Base-by-base conservation (phyloP, 2,113 vertebrate genomes). In the Nibea coibor region DNA sequence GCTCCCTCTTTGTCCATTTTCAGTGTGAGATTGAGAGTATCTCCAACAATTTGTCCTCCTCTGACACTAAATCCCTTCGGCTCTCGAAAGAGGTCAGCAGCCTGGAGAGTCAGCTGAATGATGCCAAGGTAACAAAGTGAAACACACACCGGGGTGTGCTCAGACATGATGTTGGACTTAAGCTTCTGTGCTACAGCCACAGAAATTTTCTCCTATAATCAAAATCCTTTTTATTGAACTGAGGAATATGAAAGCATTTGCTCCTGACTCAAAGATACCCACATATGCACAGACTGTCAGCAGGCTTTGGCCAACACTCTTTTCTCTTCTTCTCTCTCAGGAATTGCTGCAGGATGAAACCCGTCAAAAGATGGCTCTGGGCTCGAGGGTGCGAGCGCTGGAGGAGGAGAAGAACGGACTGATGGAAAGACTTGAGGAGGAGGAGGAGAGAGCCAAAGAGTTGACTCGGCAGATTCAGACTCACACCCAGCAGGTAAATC, bases 271-370 rank as follows among this genome's bases (percentile, higher is more conserved):
- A 73, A 5, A 70, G 43, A 65, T 51, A 64, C 43, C 2, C 63
- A 57, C n/a, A 59, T 11, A 39, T 48, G 35, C 10, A 43, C 47
- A 51, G 48, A 39, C 64, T 20, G 4, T 54, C 39, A 22, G 56
- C 22, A 22, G 2, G 16, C 59, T 5, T 11, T 48, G 20, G 5
- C 35, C 59, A 15, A 67, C 47, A 7, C 11, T 47, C 10, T 48
- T 12, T 3, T 47, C 17, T 51, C 69, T 75, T 61, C 5, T 43
- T 43, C 58, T 65, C 20, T 82, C 20, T 5, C 86, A 97, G 97
- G 97, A 97, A 57, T 74, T 96, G 45, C 90, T 97, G 22, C 96
- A 97, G 85, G 97, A 98, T 63, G 97, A 98, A 88, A 97, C 94
- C 0, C 90, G 97, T 22, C 95, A 96, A 19, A 98, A 98, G 88